Evolutionary conservation across 2,797 vertebrate species (phyloP), one percentile per base, ranked within the genome.

Genomic region (Cirrhinus mrigala): DNA sequence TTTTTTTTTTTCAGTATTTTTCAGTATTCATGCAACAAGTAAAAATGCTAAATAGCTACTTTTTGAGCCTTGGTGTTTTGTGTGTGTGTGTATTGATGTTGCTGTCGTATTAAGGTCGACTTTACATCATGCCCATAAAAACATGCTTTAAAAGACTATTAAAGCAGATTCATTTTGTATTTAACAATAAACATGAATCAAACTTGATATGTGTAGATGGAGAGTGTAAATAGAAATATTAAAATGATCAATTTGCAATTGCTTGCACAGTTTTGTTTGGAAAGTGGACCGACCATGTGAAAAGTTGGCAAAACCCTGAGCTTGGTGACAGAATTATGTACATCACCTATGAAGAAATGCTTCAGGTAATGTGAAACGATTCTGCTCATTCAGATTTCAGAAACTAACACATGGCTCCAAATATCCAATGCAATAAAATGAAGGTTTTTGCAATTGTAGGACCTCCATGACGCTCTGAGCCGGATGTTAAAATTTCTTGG

Each of bases 241-340:
- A 3, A 66, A 77, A 75, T 70, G 3, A 29, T 78, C 9, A 29
- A 22, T 50, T 24, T 68, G 9, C 56, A 52, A 29, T 66, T 74
- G 33, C 62, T 54, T 89, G 60, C 88, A 54, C 90, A 98, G 97
- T 97, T 89, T 5, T 96, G 74, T 97, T 97, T 81, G 97, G 97
- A 79, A 97, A 97, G 92, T 98, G 97, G 97, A 96, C 96, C 0
- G 95, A 97, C 69, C 97, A 97, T 22, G 89, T 97, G 82, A 97
- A 96, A 92, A 93, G 96, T 87, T 97, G 97, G 97, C 94, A 88
- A 89, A 89, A 92, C 29, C 70, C 94, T 37, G 91, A 93, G 74
- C 91, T 95, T 44, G 93, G 91, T 58, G 94, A 96, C 79, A 93
- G 96, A 90, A 95, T 98, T 84, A 90, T 97, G 83, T 94, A 92